Evolutionary conservation across 2,888 invertebrate species (phyloP), one percentile per base, ranked within the genome.

Genomic region (Metacarcinus magister): DNA sequence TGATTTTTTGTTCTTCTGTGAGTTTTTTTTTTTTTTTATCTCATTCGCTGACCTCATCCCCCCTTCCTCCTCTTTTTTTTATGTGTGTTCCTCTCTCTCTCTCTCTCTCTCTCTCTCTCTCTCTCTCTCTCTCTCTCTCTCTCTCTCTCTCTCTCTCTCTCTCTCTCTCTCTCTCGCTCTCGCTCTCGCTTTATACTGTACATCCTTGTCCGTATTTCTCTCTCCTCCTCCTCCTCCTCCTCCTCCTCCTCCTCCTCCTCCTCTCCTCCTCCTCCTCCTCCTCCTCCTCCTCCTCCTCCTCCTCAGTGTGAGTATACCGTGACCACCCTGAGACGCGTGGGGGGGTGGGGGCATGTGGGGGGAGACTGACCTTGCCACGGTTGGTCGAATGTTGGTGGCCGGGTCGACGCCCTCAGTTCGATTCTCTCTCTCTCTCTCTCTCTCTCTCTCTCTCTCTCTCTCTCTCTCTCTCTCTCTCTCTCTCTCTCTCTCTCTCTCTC

Each of bases 51-150:
- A 19, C 67, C 67, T 67, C 67, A 67, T 67, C 67, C 23, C 19
- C 23, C n/a, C 4, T 67, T 5, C 19, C 60, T 19, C 60, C 60
- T 60, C 60, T 60, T 19, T 60, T 16, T 46, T 46, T 10, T 46
- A 4, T 46, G 5, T 46, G 5, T 46, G 5, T 46, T 10, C 10
- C 46, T 46, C 46, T 46, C 46, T 46, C 46, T 54, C 54, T 54
- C 54, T 54, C 54, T 54, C 54, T 54, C 54, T 54, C 54, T 54
- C 54, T 54, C 54, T 54, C 54, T 54, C 54, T 54, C 39, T 90
- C 90, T 90, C 90, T 90, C 90, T 90, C 90, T 90, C 90, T 90
- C 90, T 90, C 90, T 90, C 90, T 90, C 90, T 90, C 90, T 90
- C 90, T 90, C 90, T 90, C 90, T 90, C 90, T 90, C 39, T 90